Conservation (phyloP, 1,140 invertebrate species). For the Apocrypta bakeri region DNA sequence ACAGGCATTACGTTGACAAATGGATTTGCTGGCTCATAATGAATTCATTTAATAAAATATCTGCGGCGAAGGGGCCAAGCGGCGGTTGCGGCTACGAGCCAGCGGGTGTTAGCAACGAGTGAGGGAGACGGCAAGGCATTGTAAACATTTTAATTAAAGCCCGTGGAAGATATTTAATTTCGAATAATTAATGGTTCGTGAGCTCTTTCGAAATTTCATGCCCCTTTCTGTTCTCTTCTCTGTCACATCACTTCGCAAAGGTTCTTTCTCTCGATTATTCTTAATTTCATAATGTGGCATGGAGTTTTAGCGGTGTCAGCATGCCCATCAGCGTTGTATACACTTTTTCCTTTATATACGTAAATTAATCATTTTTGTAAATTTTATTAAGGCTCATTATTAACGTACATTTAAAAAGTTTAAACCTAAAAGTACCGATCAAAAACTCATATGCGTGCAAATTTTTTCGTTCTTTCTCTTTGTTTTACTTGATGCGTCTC, state of each 20-base stretch:
- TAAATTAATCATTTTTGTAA: constrained; percentile 12
- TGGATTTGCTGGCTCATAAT: constrained; percentile 50
- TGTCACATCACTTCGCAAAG: constrained; percentile 35
- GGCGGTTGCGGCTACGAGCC: constrained; percentile 17
- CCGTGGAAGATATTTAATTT: constrained; percentile 70
- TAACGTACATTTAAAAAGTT: no score
- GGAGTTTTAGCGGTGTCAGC: constrained; percentile 55
- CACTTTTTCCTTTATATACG: constrained; percentile 6
- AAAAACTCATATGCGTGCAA: no score
- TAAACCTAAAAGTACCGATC: no score
- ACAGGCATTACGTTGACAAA: constrained; percentile 49
- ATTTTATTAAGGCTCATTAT: not conserved
- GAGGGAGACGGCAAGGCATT: constrained; percentile 55
- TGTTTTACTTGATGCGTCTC: no score
- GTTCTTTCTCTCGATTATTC: constrained; percentile 61
- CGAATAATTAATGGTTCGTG: constrained; percentile 69
- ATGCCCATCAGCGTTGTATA: not conserved
- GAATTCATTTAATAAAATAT: constrained; percentile 53
- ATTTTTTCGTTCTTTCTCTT: no score
- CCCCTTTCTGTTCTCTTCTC: constrained; percentile 44
- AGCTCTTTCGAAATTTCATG: constrained; percentile 59
- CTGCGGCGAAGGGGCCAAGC: constrained; percentile 35
- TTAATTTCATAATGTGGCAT: constrained; percentile 60
- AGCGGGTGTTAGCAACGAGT: constrained; percentile 47
- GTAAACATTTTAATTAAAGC: constrained; percentile 72